Base-by-base conservation (phyloP, 2,113 vertebrate species). In the Acinonyx jubatus region DNA sequence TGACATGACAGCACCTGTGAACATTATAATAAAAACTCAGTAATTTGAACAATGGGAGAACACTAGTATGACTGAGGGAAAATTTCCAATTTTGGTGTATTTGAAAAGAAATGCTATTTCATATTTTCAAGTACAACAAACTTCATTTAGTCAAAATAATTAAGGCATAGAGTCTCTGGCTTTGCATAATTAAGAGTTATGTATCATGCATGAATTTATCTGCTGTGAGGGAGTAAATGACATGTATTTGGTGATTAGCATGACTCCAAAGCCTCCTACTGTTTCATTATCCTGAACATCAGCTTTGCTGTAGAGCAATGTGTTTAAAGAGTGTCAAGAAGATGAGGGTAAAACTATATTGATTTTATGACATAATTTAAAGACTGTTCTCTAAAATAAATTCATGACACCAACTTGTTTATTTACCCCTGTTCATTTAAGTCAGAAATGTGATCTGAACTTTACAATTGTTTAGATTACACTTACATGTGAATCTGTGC, bases 41-140 rank as follows among this genome's bases (percentile, higher is more conserved):
- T 83, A 86, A 78, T 79, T 89, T 66, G 27, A 92, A 78, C 36
- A 79, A 55, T 19, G 25, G 16, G 29, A 15, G 1, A 79, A 87
- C 21, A 69, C 13, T 63, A 82, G 18, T 89, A 68, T 83, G 55
- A 50, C 16, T 48, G 36, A 86, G 50, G 14, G 61, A 85, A 78
- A 92, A 68, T 5, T 94, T 92, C 68, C 66, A 65, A 52, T 92
- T 89, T 57, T 48, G 13, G 38, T 69, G 36, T 79, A 45, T 93
- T 87, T 94, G 15, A 89, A 87, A 96, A 96, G 23, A 96, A 96
- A 84, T 97, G 65, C 14, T 65, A 63, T 87, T 92, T 89, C 50
- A 82, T 88, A 81, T 78, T 89, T 92, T 89, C 2, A 95, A 83
- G 31, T 68, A 80, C 4, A 82, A 80, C 80, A 63, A 78, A 66